Evolutionary conservation across 2,888 invertebrate genomes (phyloP), one percentile per base, ranked within the genome.

Genomic region (Polyommatus icarus): DNA sequence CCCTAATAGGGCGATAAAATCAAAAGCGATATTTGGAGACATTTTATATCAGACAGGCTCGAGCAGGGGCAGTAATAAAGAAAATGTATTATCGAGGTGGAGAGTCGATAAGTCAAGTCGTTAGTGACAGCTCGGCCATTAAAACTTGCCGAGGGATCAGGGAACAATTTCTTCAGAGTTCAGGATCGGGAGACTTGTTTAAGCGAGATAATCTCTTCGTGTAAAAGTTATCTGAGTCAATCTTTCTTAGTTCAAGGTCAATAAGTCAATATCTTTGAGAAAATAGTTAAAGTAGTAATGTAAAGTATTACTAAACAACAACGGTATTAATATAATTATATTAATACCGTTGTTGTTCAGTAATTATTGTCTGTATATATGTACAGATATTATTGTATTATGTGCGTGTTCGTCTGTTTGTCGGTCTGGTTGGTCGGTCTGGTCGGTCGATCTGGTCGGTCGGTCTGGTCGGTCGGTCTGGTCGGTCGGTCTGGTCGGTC

Each of bases 61-160:
- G 40, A 46, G 46, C 36, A 36, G 8, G 10, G 20, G 20, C 5
- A 20, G 54, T 54, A 54, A 3, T 7, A 59, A 59, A 59, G 8
- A 59, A 20, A 59, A 59, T 6, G n/a, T 20, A 20, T 18, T 18
- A 54, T 15, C 54, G 46, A 54, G 54, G 18, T 54, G 18, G 54
- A 12, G 12, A 46, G 3, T 46, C 46, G 46, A 46, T 46, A 46
- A 12, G 10, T 12, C 5, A 67, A 67, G 67, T 67, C 67, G 29
- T 67, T 67, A 32, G 67, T 32, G 32, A 67, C 29, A 67, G 67
- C 15, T 67, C 67, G 2, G 67, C 15, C 67, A 67, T 67, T 67
- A 67, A 67, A 67, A 67, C 67, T 67, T 29, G 29, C 29, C 6
- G 2, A 32, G 29, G 67, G 67, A 67, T 4, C 67, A 15, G 6